Base-by-base conservation (phyloP, 2,113 vertebrate species). In the Ramphastos sulfuratus region DNA sequence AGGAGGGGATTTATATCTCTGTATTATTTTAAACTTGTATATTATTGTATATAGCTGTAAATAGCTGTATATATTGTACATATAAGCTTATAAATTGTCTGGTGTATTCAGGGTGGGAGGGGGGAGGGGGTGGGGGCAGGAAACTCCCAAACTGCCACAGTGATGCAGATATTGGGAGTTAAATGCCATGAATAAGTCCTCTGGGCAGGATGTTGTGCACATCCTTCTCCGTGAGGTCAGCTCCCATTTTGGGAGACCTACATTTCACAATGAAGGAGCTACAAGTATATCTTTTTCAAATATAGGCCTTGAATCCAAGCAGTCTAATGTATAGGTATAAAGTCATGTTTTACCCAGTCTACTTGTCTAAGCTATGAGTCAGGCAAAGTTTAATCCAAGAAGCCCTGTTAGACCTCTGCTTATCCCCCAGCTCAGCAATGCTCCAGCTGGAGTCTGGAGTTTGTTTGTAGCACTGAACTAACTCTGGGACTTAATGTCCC, bases 201-300 rank as follows among this genome's bases (percentile, higher is more conserved):
- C 19, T 1, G 21, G 37, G 8, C 16, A 76, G 33, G 19, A 48
- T 39, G 39, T 5, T 0, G 30, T 12, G 39, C 35, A 56, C 27
- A 61, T 7, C 6, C 3, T 2, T 7, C 37, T 20, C 39, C 2
- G 1, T 0, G 7, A 15, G 23, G 19, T 54, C 70, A 69, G 44
- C 54, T 73, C n/a, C 15, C 3, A 0, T 24, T 82, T 18, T 9
- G n/a, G 17, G 21, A 35, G 18, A 6, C 19, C 28, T 48, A 58
- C 42, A 37, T 21, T 56, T 21, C 37, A 70, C 59, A 61, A 6
- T 4, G 17, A 65, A 46, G 3, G 27, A 44, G 7, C 10, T 76
- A 7, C 12, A 88, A 58, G 60, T 7, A 18, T 0, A 8, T 8
- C 19, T n/a, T 8, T 7, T 69, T 65, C 63, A 71, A 46, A 75